Conservation (phyloP, 2,888 invertebrate genomes). For the Papilio demoleus region DNA sequence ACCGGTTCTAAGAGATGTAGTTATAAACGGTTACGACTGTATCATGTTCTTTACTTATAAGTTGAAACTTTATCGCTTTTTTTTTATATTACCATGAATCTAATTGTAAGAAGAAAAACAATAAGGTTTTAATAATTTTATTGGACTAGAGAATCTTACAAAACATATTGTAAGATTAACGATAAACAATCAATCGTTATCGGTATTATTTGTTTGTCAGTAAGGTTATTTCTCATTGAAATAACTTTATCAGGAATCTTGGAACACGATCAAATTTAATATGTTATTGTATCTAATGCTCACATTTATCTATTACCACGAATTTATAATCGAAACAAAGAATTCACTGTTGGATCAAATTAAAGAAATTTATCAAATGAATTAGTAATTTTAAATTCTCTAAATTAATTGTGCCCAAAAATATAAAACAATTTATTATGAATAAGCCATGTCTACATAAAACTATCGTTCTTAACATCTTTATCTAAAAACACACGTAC, state of each 20-base stretch:
- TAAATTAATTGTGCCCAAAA: too few species aligned
- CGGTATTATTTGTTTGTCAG: slow-evolving; percentile 5
- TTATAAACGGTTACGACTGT: too few species aligned
- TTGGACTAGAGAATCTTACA: background rate
- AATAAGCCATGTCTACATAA: slow-evolving; percentile 49
- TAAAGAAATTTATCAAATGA: too few species aligned
- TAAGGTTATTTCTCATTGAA: slow-evolving; percentile 5
- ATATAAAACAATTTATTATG: too few species aligned
- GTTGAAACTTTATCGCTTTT: background rate
- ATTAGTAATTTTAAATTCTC: too few species aligned
- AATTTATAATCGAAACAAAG: too few species aligned
- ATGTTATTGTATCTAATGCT: background rate
- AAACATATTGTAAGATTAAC: background rate
- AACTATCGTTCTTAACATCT: slow-evolving; percentile 50
- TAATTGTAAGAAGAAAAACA: background rate
- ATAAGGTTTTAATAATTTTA: background rate
- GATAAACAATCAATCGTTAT: background rate
- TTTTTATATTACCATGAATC: background rate
- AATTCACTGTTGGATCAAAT: too few species aligned
- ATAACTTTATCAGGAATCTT: background rate
- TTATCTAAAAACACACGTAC: slow-evolving; percentile 69
- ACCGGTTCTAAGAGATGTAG: too few species aligned
- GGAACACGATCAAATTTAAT: background rate
- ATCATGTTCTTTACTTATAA: too few species aligned
- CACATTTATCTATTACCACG: background rate